phyloP scores from a whole-genome alignment of 2,888 invertebrate species.

The Lydus trimaculatus region DNA sequence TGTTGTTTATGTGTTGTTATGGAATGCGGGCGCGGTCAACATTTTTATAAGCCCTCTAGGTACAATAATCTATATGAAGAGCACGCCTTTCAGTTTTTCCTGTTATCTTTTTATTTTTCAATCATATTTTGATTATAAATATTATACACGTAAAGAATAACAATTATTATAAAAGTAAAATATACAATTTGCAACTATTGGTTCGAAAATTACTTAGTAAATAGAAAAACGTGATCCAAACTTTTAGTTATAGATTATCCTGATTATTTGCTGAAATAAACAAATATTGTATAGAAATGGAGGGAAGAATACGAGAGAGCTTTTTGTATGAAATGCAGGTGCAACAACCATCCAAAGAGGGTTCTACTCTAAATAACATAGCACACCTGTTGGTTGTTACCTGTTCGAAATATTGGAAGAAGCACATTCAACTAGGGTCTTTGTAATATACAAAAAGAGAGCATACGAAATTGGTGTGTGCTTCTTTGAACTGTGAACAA shows the following conservation, averaged over 20 bases:
- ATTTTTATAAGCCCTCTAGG: constrained; percentile 8
- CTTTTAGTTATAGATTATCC: too few relatives aligned
- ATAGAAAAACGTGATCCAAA: not conserved
- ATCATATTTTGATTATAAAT: too few relatives aligned
- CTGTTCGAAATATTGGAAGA: not conserved
- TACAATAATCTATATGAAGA: constrained; percentile 10
- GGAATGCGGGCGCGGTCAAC: constrained; percentile 21
- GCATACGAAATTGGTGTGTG: too few relatives aligned
- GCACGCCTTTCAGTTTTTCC: not conserved
- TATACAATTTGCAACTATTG: not conserved
- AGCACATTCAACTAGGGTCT: too few relatives aligned
- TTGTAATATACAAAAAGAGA: too few relatives aligned
- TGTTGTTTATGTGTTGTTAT: too few relatives aligned
- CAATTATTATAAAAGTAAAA: too few relatives aligned
- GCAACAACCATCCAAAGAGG: constrained; percentile 1
- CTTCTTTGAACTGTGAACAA: too few relatives aligned
- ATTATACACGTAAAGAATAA: too few relatives aligned
- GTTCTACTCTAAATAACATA: not conserved
- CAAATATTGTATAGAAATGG: not conserved
- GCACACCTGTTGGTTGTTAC: constrained; percentile 10
- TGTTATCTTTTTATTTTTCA: not conserved
- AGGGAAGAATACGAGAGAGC: not conserved
- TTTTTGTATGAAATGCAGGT: constrained; percentile 9
- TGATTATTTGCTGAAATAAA: too few relatives aligned
- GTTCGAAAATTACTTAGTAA: not conserved